These are phyloP conservation scores for Chauna torquata DNA, from an alignment of 2,113 vertebrate species.

Conservation along the genomic window DNA sequence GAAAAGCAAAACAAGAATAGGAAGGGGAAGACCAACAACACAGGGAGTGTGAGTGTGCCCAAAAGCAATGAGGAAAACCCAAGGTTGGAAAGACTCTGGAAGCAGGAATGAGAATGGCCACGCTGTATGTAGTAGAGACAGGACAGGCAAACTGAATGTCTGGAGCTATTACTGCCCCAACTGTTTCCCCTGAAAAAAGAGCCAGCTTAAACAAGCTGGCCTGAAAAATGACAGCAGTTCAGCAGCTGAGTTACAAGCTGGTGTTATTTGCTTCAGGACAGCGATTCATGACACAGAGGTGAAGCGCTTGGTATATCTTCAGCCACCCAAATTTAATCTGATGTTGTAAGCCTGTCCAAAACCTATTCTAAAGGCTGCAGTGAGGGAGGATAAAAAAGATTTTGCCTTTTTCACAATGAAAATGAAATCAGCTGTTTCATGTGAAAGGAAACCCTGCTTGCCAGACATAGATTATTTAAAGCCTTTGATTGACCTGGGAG, in stretches of 20 bases:
- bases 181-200: neutral
- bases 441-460: neutral
- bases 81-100: neutral
- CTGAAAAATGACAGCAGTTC: neutral
- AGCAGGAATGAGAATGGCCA: neutral
- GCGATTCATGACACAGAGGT: neutral
- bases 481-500: constrained; percentile 29
- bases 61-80: neutral
- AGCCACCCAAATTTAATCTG: neutral
- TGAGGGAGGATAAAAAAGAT: neutral
- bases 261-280: neutral
- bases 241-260: neutral
- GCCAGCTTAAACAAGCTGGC: neutral
- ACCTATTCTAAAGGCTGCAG: neutral
- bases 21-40: neutral
- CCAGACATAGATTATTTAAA: constrained; percentile 35
- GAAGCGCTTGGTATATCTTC: neutral
- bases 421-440: neutral
- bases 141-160: neutral
- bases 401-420: neutral
- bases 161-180: neutral
- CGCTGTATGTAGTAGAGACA: neutral
- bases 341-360: neutral
- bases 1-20: neutral
- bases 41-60: neutral